Conservation (phyloP, 1,140 invertebrate species). For the Drosophila bocki region DNA sequence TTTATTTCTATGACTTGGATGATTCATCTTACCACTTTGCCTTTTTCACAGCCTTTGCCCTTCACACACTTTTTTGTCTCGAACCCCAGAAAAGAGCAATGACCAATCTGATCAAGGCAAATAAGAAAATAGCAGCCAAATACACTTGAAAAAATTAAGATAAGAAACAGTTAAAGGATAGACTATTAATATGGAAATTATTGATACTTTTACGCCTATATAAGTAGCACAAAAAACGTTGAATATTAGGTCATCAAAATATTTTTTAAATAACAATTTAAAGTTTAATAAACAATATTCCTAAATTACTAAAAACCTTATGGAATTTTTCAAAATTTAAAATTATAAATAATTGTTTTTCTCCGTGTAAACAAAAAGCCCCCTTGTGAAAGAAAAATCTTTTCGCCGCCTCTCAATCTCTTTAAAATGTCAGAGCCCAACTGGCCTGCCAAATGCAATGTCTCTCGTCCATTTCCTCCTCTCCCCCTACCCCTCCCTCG, state of each 20-base stretch:
- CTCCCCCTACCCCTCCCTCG: neutral
- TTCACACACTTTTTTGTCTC: slow-evolving; percentile 37
- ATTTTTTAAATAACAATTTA: no score
- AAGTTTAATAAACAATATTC: no score
- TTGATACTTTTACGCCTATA: no score
- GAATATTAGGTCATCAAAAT: no score
- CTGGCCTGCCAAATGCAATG: slow-evolving; percentile 43
- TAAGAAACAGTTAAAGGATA: neutral
- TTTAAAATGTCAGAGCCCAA: slow-evolving; percentile 52
- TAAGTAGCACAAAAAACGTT: no score
- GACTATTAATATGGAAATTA: neutral
- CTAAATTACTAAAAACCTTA: no score
- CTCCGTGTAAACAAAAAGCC: slow-evolving; percentile 9
- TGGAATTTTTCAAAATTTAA: neutral
- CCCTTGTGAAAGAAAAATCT: slow-evolving; percentile 19
- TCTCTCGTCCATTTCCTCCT: neutral
- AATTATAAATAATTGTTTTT: neutral
- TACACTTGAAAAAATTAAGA: slow-evolving; percentile 1
- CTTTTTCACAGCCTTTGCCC: slow-evolving; percentile 36
- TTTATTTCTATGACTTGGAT: neutral
- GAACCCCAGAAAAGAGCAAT: slow-evolving; percentile 28
- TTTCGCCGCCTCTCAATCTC: slow-evolving; percentile 40
- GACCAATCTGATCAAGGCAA: slow-evolving; percentile 46
- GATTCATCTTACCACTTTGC: slow-evolving; percentile 25
- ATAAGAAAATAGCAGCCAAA: neutral